Evolutionary conservation across 2,113 vertebrate genomes (phyloP), one percentile per base, ranked within the genome.

Genomic region (Dinomys branickii): DNA sequence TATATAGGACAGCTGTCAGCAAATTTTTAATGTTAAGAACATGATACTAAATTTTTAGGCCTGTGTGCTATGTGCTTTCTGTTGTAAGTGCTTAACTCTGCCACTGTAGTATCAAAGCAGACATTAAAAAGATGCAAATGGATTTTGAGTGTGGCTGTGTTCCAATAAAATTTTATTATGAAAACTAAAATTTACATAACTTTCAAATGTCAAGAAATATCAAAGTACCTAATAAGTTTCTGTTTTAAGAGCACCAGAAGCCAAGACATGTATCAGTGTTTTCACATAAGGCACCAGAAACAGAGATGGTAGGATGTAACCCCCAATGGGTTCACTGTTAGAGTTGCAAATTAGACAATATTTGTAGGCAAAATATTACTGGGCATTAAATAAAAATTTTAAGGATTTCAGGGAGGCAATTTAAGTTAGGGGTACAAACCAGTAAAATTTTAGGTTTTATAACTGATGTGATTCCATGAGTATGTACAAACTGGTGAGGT

Each of bases 121-220:
- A 26, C 33, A 93, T 5, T 90, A 44, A 81, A 28, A 88, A 85
- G 12, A 89, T 19, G 6, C 63, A 81, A 71, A 59, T 75, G 52
- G 82, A 93, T 44, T 44, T 26, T 75, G 41, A 73, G 7, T 81
- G 17, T 77, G 47, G 22, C 4, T 77, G 7, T 52, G 8, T 71
- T 26, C 17, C 33, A 96, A 69, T 91, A 65, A 86, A 91, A 86
- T 12, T n/a, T 85, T 85, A 93, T 52, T 85, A 69, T 38, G 11
- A 56, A 89, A 92, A 94, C 16, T 81, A 10, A 94, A 90, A 95
- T 89, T 92, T 77, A 77, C 17, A 56, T 19, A 75, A 95, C 59
- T 96, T 94, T 85, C 44, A 82, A 58, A 91, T 85, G 35, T 87
- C 16, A 84, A 65, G 19, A 96, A 93, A 95, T 83, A 78, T 38